These are phyloP conservation scores for Gnathonemus longibarbis DNA, from an alignment of 2,113 vertebrate species.

Conservation along the genomic window DNA sequence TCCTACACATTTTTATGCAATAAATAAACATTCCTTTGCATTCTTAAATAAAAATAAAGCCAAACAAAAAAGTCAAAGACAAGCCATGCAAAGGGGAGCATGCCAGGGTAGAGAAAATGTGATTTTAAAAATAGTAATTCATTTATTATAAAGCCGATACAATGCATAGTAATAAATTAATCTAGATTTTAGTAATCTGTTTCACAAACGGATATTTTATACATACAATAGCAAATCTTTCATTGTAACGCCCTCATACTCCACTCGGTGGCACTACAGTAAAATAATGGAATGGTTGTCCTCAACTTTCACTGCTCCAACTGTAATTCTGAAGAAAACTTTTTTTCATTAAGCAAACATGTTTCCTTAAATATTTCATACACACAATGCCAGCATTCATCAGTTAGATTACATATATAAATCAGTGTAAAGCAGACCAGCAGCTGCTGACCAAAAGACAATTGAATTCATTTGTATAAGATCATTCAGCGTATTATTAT, in stretches of 20 bases:
- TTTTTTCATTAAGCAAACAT: neutral
- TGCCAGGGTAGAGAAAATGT: conserved; percentile 42
- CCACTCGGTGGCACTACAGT: conserved; percentile 3
- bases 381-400: neutral
- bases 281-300: neutral
- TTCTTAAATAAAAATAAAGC: conserved; percentile 41
- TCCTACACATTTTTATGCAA: conserved; percentile 41
- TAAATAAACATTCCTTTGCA: conserved; percentile 54
- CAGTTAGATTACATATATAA: neutral
- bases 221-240: neutral
- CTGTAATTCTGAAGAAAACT: neutral
- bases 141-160: conserved; percentile 1
- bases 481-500: neutral
- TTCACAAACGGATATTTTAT: neutral
- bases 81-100: conserved; percentile 53
- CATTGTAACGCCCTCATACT: neutral
- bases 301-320: neutral
- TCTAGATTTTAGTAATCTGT: neutral
- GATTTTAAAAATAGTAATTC: conserved; percentile 24
- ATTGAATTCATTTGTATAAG: neutral
- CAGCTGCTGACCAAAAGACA: neutral
- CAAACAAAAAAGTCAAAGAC: conserved; percentile 41
- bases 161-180: conserved; percentile 17
- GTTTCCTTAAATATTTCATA: neutral
- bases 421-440: neutral